These are phyloP conservation scores for Aromia moschata DNA, from an alignment of 2,888 invertebrate species.

Conservation along the genomic window DNA sequence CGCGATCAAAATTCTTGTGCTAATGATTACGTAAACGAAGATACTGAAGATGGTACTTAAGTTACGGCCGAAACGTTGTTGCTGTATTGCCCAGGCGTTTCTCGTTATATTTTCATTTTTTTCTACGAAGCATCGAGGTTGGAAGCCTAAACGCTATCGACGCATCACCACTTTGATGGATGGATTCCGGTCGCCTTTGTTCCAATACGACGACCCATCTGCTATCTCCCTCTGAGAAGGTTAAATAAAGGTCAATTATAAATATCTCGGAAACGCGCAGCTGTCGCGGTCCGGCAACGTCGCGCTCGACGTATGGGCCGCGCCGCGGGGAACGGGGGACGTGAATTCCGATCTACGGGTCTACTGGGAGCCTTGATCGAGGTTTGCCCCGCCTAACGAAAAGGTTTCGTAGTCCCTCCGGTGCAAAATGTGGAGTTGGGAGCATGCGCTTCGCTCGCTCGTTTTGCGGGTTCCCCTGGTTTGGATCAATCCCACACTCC, in stretches of 20 bases:
- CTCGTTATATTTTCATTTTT: not conserved
- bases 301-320: constrained; percentile 11
- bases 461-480: constrained; percentile 31
- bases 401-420: constrained; percentile 26
- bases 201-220: constrained; percentile 26
- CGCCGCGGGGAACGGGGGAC: constrained; percentile 12
- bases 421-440: constrained; percentile 26
- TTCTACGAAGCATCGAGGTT: not conserved
- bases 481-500: constrained; percentile 27
- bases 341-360: constrained; percentile 23
- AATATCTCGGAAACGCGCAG: constrained; percentile 37
- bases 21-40: too few species aligned
- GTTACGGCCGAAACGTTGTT: constrained; percentile 5
- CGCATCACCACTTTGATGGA: constrained; percentile 9
- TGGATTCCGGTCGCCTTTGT: constrained; percentile 19
- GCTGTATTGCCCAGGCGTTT: not conserved
- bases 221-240: constrained; percentile 32
- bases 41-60: constrained; percentile 8
- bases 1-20: too few species aligned
- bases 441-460: constrained; percentile 19
- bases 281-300: constrained; percentile 31
- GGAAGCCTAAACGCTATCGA: constrained; percentile 6
- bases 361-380: constrained; percentile 9
- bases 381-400: constrained; percentile 19
- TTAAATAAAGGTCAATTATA: constrained; percentile 36